Percentiles rank a stretch among this genome's conserved stretches.
Evolutionary conservation across 2,888 invertebrate genomes (phyloP).

Genomic region (Drosophila dives): DNA sequence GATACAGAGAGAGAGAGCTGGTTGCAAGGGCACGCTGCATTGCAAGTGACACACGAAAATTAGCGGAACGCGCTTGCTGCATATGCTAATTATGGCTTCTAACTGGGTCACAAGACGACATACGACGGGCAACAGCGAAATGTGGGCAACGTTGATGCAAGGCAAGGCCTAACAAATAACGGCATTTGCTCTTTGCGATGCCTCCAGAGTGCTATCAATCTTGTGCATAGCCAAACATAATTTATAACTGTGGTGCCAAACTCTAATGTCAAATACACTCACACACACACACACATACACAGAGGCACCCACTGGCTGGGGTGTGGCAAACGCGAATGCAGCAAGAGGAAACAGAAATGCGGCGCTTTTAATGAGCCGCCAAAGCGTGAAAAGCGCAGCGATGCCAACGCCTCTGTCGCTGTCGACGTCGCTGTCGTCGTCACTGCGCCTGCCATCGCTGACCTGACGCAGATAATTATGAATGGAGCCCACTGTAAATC

Average conservation of each 20-base stretch:
- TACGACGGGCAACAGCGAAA: constrained; percentile 21
- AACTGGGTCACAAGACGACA: constrained; percentile 73
- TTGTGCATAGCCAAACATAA: constrained; percentile 75
- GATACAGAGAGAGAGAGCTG: not conserved
- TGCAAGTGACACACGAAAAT: constrained; percentile 40
- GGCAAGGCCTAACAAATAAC: constrained; percentile 51
- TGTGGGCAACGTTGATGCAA: constrained; percentile 46
- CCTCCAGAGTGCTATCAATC: constrained; percentile 71
- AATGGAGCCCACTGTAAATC: constrained; percentile 78
- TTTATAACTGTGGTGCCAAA: constrained; percentile 66
- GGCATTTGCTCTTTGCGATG: constrained; percentile 41
- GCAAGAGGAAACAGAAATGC: constrained; percentile 28
- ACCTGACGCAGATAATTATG: constrained; percentile 69
- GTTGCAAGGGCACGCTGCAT: constrained; percentile 25
- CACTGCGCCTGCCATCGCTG: not conserved
- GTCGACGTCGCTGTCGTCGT: not conserved
- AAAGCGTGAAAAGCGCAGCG: constrained; percentile 79
- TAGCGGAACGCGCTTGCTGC: constrained; percentile 42
- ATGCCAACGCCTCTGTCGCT: constrained; percentile 27
- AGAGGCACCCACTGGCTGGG: constrained; percentile 36
- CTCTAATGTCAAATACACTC: constrained; percentile 33
- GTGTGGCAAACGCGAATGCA: constrained; percentile 42
- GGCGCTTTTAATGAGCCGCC: constrained; percentile 74
- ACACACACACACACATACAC: constrained; percentile 22
- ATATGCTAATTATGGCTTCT: constrained; percentile 72